Evolutionary conservation across 2,797 vertebrate species (phyloP), one percentile per base, ranked within the genome.

Genomic region (Allobates femoralis): DNA sequence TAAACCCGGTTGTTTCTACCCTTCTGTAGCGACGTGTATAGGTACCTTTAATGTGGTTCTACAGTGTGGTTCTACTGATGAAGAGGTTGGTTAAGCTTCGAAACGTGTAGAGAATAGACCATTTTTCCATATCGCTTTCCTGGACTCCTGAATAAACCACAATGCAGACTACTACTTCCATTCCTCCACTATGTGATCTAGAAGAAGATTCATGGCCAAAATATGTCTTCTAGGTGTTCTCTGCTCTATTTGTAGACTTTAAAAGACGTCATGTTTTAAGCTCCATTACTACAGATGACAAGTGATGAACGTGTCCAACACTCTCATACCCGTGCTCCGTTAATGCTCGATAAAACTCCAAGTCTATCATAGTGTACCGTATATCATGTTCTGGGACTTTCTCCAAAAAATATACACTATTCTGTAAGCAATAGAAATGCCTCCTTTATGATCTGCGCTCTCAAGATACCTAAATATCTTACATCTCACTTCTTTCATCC

Each of bases 401-500:
- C 28, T 78, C 51, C 75, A 55, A 34, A 55, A 78, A 34, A 37
- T 23, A 32, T 34, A 60, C 55, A 34, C 30, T 7, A 23, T 32
- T 28, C 76, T n/a, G 32, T 58, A 32, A 34, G 19, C 41, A 81
- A 30, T 53, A 67, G 62, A 67, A 53, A 51, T 53, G 77, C 56
- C 56, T 41, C 55, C 21, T 37, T 62, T 41, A 58, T 46, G 32
- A 46, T 62, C 34, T 41, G 55, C 8, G 19, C 79, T 32, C 60
- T 23, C 41, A 53, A 28, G 10, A 50, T 51, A 19, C 30, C 51
- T 69, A 69, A 82, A 37, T 34, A 82, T 18, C 53, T 41, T 58
- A 73, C 67, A 73, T 83, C 67, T 73, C 32, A 46, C 32, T 78
- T 60, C 21, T 83, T 34, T 87, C 26, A 69, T 78, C 46, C 26